Conservation (phyloP, 2,888 invertebrate species). For the Marasmarcha lunaedactyla region DNA sequence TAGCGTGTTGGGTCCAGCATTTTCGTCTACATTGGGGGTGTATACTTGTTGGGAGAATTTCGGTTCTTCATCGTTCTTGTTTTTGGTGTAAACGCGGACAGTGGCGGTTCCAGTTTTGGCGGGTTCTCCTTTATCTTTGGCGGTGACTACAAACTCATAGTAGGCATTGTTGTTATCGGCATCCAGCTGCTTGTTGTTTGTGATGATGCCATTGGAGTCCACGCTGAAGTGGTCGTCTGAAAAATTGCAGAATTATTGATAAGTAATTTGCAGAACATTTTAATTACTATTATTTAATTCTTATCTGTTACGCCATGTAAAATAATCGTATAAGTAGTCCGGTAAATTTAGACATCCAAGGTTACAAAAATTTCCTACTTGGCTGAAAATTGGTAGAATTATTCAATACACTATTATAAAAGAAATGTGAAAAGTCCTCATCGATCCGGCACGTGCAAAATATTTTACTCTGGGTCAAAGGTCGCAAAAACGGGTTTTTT, state of each 20-base stretch:
- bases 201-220: slow-evolving; percentile 92
- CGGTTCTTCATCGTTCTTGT: slow-evolving; percentile 97
- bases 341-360: too few species aligned
- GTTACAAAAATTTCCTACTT: too few species aligned
- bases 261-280: slow-evolving; percentile 16
- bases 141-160: slow-evolving; percentile 94
- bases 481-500: too few species aligned
- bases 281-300: neutral
- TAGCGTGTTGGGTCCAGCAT: slow-evolving; percentile 93
- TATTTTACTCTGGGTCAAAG: too few species aligned
- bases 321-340: too few species aligned
- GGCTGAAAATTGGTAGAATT: too few species aligned
- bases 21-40: slow-evolving; percentile 95
- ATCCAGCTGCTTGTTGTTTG: slow-evolving; percentile 92
- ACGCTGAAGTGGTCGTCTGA: slow-evolving; percentile 95
- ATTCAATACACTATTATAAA: too few species aligned
- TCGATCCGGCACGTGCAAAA: too few species aligned
- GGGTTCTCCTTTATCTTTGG: slow-evolving; percentile 95
- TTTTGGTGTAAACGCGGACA: slow-evolving; percentile 95
- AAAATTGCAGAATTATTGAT: too few species aligned
- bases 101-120: slow-evolving; percentile 93
- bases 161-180: slow-evolving; percentile 97
- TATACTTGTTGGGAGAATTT: slow-evolving; percentile 97
- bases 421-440: too few species aligned
- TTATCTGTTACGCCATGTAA: neutral